Percentiles rank a stretch among this genome's conserved stretches.
Conservation (phyloP, 2,888 invertebrate genomes). For the Drosophila subquinaria region DNA sequence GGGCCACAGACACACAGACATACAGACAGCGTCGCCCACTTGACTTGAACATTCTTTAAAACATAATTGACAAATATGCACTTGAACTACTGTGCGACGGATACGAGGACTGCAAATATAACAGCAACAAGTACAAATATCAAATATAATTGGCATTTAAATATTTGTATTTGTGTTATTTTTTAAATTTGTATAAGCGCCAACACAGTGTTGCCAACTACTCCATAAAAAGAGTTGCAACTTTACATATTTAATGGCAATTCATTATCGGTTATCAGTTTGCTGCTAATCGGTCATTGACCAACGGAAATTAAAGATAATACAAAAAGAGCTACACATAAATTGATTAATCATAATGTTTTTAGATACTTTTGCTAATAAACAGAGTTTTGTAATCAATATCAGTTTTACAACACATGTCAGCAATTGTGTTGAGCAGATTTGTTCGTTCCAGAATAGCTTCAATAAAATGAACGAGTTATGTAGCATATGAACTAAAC, state of each 20-base stretch:
- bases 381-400: constrained; percentile 7
- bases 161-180: background rate
- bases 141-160: constrained; percentile 1
- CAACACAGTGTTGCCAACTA: constrained; percentile 1
- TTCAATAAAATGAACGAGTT: too few species aligned
- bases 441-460: too few species aligned
- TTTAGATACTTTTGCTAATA: background rate
- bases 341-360: background rate
- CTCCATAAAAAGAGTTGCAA: background rate
- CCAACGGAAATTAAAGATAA: constrained; percentile 17
- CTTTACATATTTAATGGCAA: constrained; percentile 1
- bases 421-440: background rate
- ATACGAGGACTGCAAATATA: constrained; percentile 11
- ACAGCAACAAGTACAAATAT: constrained; percentile 20
- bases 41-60: constrained; percentile 60
- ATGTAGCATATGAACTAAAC: too few species aligned
- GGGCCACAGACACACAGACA: background rate
- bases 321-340: background rate
- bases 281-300: constrained; percentile 25
- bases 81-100: constrained; percentile 72
- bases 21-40: constrained; percentile 48
- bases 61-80: constrained; percentile 79
- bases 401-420: constrained; percentile 3
- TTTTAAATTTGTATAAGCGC: background rate
- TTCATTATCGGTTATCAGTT: constrained; percentile 17